Evolutionary conservation across 2,113 vertebrate species (phyloP).

Genomic region (Mus musculus): GRCm39 chr1:59857501-59858000

Average conservation of each 20-base stretch:
- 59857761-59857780: neutral
- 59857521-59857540: neutral
- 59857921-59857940: neutral
- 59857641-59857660: neutral
- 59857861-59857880: neutral
- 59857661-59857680: neutral
- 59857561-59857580: neutral
- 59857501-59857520: neutral
- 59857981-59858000: neutral
- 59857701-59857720: neutral
- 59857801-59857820: neutral
- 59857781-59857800: neutral
- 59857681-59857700: neutral
- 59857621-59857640: conserved; percentile 23
- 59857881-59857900: neutral
- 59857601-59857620: conserved; percentile 2
- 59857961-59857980: neutral
- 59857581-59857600: conserved; percentile 6
- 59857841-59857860: neutral
- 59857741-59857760: neutral
- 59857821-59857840: neutral
- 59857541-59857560: neutral
- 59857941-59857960: neutral
- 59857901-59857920: neutral
- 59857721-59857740: neutral